Percentiles rank a stretch among this genome's conserved stretches.
phyloP scores from a whole-genome alignment of 2,797 vertebrate genomes.

The Ctenopoma multispine region DNA sequence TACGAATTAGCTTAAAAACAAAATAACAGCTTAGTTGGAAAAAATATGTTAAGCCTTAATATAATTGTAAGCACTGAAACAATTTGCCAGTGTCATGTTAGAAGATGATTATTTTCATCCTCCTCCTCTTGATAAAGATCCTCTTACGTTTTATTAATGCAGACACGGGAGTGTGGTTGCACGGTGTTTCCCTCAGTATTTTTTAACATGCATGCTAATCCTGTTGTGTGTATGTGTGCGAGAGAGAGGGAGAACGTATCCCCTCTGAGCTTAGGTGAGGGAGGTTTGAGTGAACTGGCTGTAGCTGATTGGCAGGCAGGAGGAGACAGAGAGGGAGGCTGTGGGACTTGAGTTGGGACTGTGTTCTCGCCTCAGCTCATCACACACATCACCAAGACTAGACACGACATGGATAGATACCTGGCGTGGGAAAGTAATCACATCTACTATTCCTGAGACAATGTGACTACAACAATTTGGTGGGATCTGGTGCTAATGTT shows the following conservation, averaged over 20 bases:
- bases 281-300: conserved; percentile 41
- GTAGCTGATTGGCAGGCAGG: conserved; percentile 45
- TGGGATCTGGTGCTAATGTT: conserved; percentile 1
- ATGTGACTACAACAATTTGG: conserved; percentile 11
- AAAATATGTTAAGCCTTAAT: conserved; percentile 1
- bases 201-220: conserved; percentile 71
- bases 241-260: conserved; percentile 7
- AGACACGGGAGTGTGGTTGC: conserved; percentile 32
- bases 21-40: background rate
- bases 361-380: conserved; percentile 45
- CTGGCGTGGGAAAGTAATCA: conserved; percentile 25
- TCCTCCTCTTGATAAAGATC: conserved; percentile 57
- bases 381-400: conserved; percentile 2
- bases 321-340: conserved; percentile 41
- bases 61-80: conserved; percentile 20
- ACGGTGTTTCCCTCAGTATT: conserved; percentile 13
- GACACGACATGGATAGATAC: conserved; percentile 8
- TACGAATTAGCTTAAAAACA: conserved; percentile 1
- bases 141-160: conserved; percentile 50
- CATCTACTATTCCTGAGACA: background rate
- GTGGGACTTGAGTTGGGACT: conserved; percentile 38
- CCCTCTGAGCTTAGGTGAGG: conserved; percentile 49
- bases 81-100: conserved; percentile 12
- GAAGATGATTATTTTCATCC: conserved; percentile 41
- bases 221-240: conserved; percentile 45